Conservation (phyloP, 2,888 invertebrate genomes). For the Elegia similella region DNA sequence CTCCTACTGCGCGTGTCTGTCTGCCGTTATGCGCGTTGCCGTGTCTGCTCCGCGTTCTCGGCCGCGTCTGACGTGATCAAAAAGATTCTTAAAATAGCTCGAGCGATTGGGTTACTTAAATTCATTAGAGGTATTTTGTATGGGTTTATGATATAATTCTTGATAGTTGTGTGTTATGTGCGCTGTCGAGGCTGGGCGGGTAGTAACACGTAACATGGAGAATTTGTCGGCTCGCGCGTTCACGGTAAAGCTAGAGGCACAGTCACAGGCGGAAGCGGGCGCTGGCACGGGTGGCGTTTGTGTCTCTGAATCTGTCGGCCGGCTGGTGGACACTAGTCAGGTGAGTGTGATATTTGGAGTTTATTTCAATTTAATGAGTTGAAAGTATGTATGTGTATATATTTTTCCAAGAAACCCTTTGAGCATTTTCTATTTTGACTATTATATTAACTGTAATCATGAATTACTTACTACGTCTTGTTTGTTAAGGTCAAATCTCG, state of each 20-base stretch:
- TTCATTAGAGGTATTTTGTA: neutral
- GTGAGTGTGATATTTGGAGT: neutral
- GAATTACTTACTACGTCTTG: too few relatives aligned
- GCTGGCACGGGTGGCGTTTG: conserved; percentile 19
- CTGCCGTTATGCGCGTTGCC: conserved; percentile 64
- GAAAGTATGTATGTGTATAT: too few relatives aligned
- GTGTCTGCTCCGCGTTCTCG: conserved; percentile 53
- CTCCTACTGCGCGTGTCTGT: conserved; percentile 70
- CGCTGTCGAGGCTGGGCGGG: neutral
- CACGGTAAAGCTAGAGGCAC: neutral
- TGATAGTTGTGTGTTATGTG: neutral
- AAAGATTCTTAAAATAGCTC: conserved; percentile 17
- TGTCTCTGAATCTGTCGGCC: conserved; percentile 28
- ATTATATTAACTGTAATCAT: too few relatives aligned
- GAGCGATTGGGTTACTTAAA: neutral
- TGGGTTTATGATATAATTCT: neutral
- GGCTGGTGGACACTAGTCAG: conserved; percentile 63
- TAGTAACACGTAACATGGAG: neutral
- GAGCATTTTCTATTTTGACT: too few relatives aligned
- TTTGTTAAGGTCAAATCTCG: too few relatives aligned
- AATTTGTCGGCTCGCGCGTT: neutral
- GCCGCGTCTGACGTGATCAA: conserved; percentile 45
- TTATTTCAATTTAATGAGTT: too few relatives aligned
- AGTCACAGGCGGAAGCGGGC: conserved; percentile 19
- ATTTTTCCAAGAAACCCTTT: too few relatives aligned